Conservation (phyloP, 2,888 invertebrate species). For the Chymomyza procnemis region DNA sequence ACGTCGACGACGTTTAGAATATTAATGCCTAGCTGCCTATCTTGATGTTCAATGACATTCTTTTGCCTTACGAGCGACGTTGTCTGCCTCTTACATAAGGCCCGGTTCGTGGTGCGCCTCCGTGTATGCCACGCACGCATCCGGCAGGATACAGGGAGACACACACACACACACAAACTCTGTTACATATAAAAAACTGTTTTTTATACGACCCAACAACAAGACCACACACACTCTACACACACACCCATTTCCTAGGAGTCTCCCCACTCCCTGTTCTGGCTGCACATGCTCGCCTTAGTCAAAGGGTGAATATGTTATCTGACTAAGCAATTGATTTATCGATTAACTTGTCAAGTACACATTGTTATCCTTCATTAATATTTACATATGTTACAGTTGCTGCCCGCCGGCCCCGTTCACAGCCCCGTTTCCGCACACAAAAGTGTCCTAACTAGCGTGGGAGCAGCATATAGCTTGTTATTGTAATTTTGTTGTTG, state of each 20-base stretch:
- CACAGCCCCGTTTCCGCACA: no score
- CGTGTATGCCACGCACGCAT: constrained; percentile 44
- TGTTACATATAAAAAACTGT: constrained; percentile 21
- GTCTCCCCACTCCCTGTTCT: no score
- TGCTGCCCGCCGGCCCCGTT: constrained; percentile 31
- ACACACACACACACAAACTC: neutral
- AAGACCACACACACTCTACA: constrained; percentile 26
- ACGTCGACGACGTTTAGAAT: constrained; percentile 25
- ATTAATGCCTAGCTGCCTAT: constrained; percentile 52
- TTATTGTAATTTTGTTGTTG: neutral
- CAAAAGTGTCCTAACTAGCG: neutral
- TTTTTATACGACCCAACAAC: constrained; percentile 13
- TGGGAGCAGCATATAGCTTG: neutral
- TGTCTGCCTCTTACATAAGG: constrained; percentile 27
- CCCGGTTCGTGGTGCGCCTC: constrained; percentile 13
- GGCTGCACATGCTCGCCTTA: constrained; percentile 19
- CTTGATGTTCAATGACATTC: constrained; percentile 68
- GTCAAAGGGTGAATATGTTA: constrained; percentile 59
- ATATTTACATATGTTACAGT: constrained; percentile 59
- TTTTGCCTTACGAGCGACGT: constrained; percentile 31
- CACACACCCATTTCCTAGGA: no score
- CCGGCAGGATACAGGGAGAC: constrained; percentile 1
- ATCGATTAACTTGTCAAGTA: constrained; percentile 74
- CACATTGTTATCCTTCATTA: constrained; percentile 66
- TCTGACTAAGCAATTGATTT: constrained; percentile 67